These are phyloP conservation scores for Platynereis dumerilii DNA, from an alignment of 2,888 invertebrate species.

Conservation along the genomic window DNA sequence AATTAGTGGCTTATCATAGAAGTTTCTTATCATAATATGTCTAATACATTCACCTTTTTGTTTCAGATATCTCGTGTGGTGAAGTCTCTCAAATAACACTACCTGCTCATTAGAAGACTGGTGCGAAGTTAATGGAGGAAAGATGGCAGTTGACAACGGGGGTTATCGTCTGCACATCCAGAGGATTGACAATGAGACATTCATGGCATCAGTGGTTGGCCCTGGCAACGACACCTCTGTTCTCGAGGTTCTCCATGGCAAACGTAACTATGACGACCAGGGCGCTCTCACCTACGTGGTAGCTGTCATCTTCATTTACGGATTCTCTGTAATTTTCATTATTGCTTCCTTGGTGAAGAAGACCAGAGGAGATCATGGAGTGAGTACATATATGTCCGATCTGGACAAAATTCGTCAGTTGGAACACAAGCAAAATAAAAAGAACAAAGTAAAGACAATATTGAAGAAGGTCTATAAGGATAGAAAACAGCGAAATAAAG, in stretches of 20 bases:
- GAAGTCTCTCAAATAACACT: too few species aligned
- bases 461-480: too few species aligned
- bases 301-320: constrained; percentile 58
- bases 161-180: constrained; percentile 13
- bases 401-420: constrained; percentile 54
- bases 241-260: background rate
- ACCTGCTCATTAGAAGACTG: too few species aligned
- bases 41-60: too few species aligned
- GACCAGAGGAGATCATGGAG: constrained; percentile 55
- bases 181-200: constrained; percentile 12
- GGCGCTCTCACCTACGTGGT: constrained; percentile 60
- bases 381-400: constrained; percentile 55
- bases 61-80: too few species aligned
- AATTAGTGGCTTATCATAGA: too few species aligned
- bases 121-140: too few species aligned
- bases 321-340: constrained; percentile 60
- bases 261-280: constrained; percentile 44
- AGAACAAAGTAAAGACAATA: constrained; percentile 6
- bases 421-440: constrained; percentile 49
- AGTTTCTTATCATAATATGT: too few species aligned
- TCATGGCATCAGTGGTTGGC: constrained; percentile 15
- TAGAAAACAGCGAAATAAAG: too few species aligned
- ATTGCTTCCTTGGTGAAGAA: constrained; percentile 57
- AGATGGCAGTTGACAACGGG: background rate
- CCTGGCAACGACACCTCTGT: constrained; percentile 2